Percentiles rank a stretch among this genome's conserved stretches.
These are phyloP conservation scores for Apogon hyalosoma DNA, from an alignment of 2,797 vertebrate species.

Conservation along the genomic window DNA sequence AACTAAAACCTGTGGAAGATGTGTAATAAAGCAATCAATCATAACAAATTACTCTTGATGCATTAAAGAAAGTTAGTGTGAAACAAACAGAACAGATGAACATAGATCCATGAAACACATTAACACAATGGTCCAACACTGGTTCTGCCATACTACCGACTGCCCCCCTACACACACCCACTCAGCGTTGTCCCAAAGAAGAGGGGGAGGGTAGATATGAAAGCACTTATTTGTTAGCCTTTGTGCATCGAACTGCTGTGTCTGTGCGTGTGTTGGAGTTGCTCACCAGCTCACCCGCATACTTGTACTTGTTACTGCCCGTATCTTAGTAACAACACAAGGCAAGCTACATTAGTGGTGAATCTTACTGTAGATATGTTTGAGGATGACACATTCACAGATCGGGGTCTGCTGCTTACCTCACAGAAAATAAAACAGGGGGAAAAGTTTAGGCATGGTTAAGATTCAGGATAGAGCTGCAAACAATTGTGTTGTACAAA, in stretches of 20 bases:
- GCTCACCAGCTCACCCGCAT: slow-evolving; percentile 73
- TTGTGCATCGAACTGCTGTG: slow-evolving; percentile 69
- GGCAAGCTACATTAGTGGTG: slow-evolving; percentile 52
- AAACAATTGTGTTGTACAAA: slow-evolving; percentile 65
- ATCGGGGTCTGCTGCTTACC: slow-evolving; percentile 3
- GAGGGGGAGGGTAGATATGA: slow-evolving; percentile 77
- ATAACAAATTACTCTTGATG: no score
- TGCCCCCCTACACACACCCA: slow-evolving; percentile 48
- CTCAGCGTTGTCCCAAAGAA: slow-evolving; percentile 72
- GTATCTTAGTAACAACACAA: slow-evolving; percentile 80
- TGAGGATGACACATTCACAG: slow-evolving; percentile 12
- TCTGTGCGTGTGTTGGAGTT: slow-evolving; percentile 67
- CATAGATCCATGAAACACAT: slow-evolving; percentile 47
- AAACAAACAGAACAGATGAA: slow-evolving; percentile 20
- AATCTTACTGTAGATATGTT: slow-evolving; percentile 66
- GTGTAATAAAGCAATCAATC: no score
- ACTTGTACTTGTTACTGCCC: slow-evolving; percentile 63
- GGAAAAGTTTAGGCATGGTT: slow-evolving; percentile 10
- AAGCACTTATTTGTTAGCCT: slow-evolving; percentile 81
- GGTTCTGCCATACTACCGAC: slow-evolving; percentile 49
- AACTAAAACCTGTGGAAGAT: slow-evolving; percentile 16
- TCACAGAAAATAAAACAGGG: slow-evolving; percentile 14
- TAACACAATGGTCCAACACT: slow-evolving; percentile 65
- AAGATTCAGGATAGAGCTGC: slow-evolving; percentile 30
- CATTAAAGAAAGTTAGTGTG: no score